A percentile compares a stretch with the other conserved stretches of the same genome.
phyloP scores from a whole-genome alignment of 2,797 vertebrate genomes.

The Paramormyrops hopkinsi region DNA sequence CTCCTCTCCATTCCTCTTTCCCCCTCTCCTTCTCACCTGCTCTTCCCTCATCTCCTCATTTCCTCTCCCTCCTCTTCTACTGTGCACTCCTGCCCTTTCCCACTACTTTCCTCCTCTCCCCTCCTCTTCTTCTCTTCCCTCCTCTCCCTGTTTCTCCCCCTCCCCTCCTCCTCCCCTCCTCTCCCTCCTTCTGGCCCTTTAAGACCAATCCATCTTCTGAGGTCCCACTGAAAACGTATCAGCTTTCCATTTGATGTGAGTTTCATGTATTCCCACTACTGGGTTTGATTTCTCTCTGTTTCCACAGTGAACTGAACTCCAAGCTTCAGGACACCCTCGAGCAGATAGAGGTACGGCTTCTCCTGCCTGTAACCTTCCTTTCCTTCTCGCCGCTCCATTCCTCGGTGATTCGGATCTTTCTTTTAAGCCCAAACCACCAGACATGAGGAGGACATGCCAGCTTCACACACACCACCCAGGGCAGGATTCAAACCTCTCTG shows the following conservation, averaged over 20 bases:
- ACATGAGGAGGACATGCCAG: not conserved
- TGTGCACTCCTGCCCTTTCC: not conserved
- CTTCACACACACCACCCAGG: not conserved
- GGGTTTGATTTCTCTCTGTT: not conserved
- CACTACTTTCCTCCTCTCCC: not conserved
- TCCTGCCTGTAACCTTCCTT: not conserved
- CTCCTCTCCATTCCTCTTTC: not conserved
- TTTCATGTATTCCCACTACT: not conserved
- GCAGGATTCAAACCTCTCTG: not conserved
- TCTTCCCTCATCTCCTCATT: not conserved
- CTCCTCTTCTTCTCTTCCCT: not conserved
- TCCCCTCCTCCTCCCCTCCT: not conserved
- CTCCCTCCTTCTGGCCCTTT: not conserved
- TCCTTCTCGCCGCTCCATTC: no score
- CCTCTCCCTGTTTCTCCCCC: no score
- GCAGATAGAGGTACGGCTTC: conserved; percentile 86
- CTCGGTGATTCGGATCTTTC: not conserved
- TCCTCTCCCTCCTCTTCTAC: not conserved
- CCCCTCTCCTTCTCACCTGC: not conserved
- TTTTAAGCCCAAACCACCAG: not conserved
- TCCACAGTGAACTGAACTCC: conserved; percentile 85
- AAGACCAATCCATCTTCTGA: not conserved
- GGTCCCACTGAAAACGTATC: not conserved
- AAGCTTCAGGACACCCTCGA: conserved; percentile 96
- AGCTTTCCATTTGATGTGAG: conserved; percentile 16